Evolutionary conservation across 2,113 vertebrate genomes (phyloP), one percentile per base, ranked within the genome.

Genomic region (Oreochromis aureus): DNA sequence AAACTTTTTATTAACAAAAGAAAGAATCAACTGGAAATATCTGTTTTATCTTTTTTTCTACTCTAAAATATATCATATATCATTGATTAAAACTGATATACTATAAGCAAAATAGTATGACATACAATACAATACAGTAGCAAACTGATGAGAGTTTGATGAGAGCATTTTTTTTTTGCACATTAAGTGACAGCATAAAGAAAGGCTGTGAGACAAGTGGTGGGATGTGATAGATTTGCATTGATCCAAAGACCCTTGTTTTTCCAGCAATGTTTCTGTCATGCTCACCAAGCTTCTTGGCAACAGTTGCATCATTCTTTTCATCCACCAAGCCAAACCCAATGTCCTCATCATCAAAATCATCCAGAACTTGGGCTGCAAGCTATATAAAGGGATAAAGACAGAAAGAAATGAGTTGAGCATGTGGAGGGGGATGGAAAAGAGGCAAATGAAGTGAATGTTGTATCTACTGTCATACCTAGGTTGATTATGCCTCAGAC

Each of bases 361-460:
- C 97, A 69, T 97, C 97, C 81, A 99, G 96, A 90, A 99, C 98
- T 93, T 99, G 98, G 39, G 98, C 98, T 39, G 97, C 98, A 89
- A 98, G 96, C 98, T 98, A 93, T 19, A 66, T 36, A 53, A 22
- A 83, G 10, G 56, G 5, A 80, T 6, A 51, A 36, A 58, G 5
- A 66, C 19, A 36, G 34, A 54, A 18, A 36, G 7, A 76, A 76
- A 51, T 51, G 15, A 78, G 44, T 7, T 78, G 24, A 19, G 27
- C 16, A 51, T 54, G 56, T 39, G 59, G 51, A 69, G 32, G 34
- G 16, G 53, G 27, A 5, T 6, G 30, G 58, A n/a, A 24, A 13
- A 82, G 46, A 66, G 10, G 6, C 27, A 82, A 32, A 81, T 44
- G 8, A 51, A 53, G 32, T 44, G 24, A 34, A 34, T 51, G 73